Base-by-base conservation (phyloP, 2,888 invertebrate genomes). In the Caenorhabditis virilis region DNA sequence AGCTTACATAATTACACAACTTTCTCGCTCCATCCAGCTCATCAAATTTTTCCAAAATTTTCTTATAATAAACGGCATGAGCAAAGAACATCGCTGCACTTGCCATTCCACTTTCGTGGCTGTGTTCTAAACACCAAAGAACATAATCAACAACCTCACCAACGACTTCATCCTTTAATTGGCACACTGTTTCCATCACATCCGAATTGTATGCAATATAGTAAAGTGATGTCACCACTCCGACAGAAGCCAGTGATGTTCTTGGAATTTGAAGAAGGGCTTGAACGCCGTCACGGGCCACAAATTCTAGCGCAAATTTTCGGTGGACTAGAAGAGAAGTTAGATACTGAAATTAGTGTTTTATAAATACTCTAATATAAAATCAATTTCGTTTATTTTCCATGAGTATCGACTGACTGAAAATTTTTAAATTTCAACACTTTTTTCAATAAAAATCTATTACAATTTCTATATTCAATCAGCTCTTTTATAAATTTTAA, bases 1-100 rank as follows among this genome's bases (percentile, higher is more conserved):
- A 39, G 73, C 84, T 70, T 83, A 92, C 91, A 81, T 95, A 92
- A 87, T 98, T 98, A 85, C 92, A 91, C 1, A 98, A 86, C 83
- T 92, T 92, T 15, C 97, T 87, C 4, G 97, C 87, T 0, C 97
- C 97, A 85, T 97, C 95, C 85, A 91, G 89, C n/a, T 86, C 88
- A 85, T 98, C 97, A 83, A 98, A 98, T 84, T 94, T 90, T 77
- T 94, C 93, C 9, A 97, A 86, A 79, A 98, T 93, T 1, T 92
- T 89, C 77, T 91, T 88, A 85, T 95, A 97, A 39, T 48, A 62
- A 33, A 74, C 36, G 0, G 57, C 91, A 47, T 94, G 88, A 0
- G 93, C 91, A 84, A 98, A 95, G 86, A 98, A 98, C 93, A 95
- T 94, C 25, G 94, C 92, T 2, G 95, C 94, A 85, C 97, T 94